Evolutionary conservation across 2,113 vertebrate genomes (phyloP), one percentile per base, ranked within the genome.

Genomic region (Zeus faber): DNA sequence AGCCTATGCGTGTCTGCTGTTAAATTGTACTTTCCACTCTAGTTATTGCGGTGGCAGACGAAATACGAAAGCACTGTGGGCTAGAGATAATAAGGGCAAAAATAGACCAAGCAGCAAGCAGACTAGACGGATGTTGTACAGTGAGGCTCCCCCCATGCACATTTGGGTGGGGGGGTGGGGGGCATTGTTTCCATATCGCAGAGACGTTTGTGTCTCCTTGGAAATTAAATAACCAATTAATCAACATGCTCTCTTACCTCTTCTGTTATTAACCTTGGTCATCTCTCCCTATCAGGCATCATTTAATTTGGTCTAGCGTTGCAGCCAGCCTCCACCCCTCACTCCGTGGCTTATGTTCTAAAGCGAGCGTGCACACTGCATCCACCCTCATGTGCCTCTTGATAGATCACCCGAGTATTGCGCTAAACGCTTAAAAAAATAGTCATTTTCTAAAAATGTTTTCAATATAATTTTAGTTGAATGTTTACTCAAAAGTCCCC

Each of bases 1-100:
- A 54, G 23, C 65, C 50, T 71, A 49, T 77, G 75, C 51, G 56
- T 62, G 66, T 72, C 64, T 69, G 50, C 55, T 68, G 68, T 75
- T 63, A 61, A 83, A 78, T 72, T 81, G 67, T 75, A 66, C 66
- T 77, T 80, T 84, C 65, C 76, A 76, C 78, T 79, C 64, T 70
- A 77, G 31, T 71, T 73, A 65, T 72, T 71, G 58, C 74, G 70
- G 77, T 45, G 10, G 65, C 57, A 78, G 80, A 65, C 62, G 61
- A 62, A 72, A 67, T 71, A 63, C 71, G 65, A 79, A 62, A 79
- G 62, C 47, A 57, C 71, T 58, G 35, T 61, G 56, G 67, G 67
- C 62, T 60, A 4, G 27, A 45, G 70, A 63, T 73, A 70, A 81
- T 71, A 54, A 76, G 67, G 37, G 51, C 67, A 63, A 62, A 70